Base-by-base conservation (phyloP, 2,113 vertebrate genomes). In the Dascyllus trimaculatus region DNA sequence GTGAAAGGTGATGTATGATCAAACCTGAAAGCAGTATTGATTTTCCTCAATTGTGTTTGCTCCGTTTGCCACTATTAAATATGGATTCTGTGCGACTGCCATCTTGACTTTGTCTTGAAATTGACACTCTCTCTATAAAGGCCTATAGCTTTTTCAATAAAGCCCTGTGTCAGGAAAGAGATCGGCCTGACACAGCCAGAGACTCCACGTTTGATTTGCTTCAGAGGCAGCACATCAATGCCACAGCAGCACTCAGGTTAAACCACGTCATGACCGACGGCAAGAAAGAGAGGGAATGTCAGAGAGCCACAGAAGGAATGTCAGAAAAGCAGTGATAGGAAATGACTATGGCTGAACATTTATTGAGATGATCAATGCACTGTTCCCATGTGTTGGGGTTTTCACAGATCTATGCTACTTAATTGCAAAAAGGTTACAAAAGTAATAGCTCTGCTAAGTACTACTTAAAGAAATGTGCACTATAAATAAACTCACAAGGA, bases 41-140 rank as follows among this genome's bases (percentile, higher is more conserved):
- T 94, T 93, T 90, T 86, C 62, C 81, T 91, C 88, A 84, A 90
- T 92, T 91, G 91, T 91, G 89, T 94, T 94, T 93, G 91, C 89
- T 93, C 89, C 71, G 64, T 93, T 90, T 93, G 92, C 89, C 86
- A 85, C 89, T 86, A 92, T 95, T 93, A 95, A 91, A 92, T 93
- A 94, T 93, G 91, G 94, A 94, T 95, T 89, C 86, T 45, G 71
- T 14, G 43, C 64, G 56, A 84, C 78, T 89, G 88, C 84, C 88
- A 85, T 85, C 81, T 88, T 81, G 87, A 93, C 92, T 92, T 87
- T 86, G 86, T 90, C 82, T 82, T 89, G 86, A 89, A 93, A 93
- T 85, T 90, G 92, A 93, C 91, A 89, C 81, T 59, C 87, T 88
- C 91, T 87, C 89, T 85, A 91, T 91, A 90, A 94, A 94, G 83